Conservation (phyloP, 2,797 vertebrate genomes). For the Onychomys arenicola region DNA sequence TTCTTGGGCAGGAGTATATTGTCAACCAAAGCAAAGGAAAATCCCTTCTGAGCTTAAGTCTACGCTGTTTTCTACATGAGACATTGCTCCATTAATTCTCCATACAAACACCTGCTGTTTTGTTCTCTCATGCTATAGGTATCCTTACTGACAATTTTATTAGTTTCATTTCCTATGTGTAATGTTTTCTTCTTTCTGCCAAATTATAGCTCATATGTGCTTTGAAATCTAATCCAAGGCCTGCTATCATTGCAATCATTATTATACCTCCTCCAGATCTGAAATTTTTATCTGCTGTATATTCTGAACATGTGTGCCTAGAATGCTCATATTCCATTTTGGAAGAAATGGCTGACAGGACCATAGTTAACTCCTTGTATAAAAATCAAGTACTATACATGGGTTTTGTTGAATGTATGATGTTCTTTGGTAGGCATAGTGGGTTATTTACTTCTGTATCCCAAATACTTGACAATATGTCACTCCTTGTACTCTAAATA, state of each 20-base stretch:
- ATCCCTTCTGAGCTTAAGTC: not conserved
- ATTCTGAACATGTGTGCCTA: not conserved
- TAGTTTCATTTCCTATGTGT: not conserved
- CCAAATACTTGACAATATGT: not conserved
- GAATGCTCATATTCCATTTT: not conserved
- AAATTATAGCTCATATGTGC: not conserved
- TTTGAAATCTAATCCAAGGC: not conserved
- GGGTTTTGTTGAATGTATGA: not conserved
- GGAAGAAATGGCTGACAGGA: not conserved
- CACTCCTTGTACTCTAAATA: not conserved
- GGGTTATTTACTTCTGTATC: not conserved
- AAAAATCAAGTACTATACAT: not conserved
- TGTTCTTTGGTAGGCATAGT: not conserved
- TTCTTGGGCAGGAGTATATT: slow-evolving; percentile 39
- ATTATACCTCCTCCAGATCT: not conserved
- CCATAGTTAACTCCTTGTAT: not conserved
- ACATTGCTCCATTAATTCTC: not conserved
- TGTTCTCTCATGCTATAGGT: not conserved
- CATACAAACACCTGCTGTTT: not conserved
- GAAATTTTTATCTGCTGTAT: not conserved
- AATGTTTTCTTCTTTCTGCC: not conserved
- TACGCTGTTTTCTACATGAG: not conserved
- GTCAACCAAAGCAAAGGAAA: slow-evolving; percentile 37
- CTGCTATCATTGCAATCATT: not conserved
- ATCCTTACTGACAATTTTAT: slow-evolving; percentile 4